Evolutionary conservation across 1,140 invertebrate genomes (phyloP).

Genomic region (Epicauta chinensis): DNA sequence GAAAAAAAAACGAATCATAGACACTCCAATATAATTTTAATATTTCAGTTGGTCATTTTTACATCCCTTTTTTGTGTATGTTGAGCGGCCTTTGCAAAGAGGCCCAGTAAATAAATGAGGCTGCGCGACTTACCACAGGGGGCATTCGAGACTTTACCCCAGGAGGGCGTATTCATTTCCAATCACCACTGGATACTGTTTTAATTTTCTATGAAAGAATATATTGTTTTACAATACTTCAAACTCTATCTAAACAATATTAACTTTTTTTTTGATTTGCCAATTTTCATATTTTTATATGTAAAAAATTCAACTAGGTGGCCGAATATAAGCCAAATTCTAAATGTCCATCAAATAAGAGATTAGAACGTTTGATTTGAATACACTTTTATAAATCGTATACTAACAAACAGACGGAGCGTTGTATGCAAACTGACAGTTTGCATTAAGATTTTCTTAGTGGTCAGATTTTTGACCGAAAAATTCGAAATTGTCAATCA

Average conservation of each 20-base stretch:
- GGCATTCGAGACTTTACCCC: constrained; percentile 33
- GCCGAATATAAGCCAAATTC: not conserved
- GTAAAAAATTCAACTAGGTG: too few species aligned
- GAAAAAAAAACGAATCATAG: too few species aligned
- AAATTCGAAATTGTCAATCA: too few species aligned
- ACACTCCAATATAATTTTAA: constrained; percentile 3
- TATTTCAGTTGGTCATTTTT: not conserved
- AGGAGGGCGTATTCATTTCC: constrained; percentile 43
- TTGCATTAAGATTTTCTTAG: constrained; percentile 9
- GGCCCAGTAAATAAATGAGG: constrained; percentile 40
- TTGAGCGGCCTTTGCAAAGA: constrained; percentile 34
- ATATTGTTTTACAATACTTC: constrained; percentile 41
- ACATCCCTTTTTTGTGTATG: not conserved
- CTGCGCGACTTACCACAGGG: constrained; percentile 39
- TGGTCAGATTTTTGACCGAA: constrained; percentile 4
- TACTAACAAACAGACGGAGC: constrained; percentile 7
- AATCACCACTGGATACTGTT: constrained; percentile 44
- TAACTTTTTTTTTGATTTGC: too few species aligned
- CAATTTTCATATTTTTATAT: too few species aligned
- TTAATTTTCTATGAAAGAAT: constrained; percentile 40
- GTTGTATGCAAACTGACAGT: constrained; percentile 13
- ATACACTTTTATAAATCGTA: constrained; percentile 8
- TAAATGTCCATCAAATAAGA: constrained; percentile 9
- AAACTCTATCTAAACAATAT: constrained; percentile 9
- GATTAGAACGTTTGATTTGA: constrained; percentile 15